Conservation (phyloP, 1,140 invertebrate species). For the Eciton burchellii region DNA sequence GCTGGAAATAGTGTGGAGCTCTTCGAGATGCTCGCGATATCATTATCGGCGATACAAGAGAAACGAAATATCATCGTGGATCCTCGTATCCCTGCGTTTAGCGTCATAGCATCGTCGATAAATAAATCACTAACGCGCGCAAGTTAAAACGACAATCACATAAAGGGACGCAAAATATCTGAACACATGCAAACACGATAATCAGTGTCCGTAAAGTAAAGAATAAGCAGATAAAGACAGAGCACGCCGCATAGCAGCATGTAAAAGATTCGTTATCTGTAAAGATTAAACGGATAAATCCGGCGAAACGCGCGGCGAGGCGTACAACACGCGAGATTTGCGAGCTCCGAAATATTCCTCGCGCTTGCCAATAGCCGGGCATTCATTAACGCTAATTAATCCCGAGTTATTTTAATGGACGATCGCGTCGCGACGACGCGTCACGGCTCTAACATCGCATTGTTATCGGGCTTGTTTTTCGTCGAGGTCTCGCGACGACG, state of each 20-base stretch:
- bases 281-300: neutral
- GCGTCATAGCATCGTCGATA: neutral
- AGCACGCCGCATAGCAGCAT: neutral
- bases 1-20: constrained; percentile 19
- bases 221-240: neutral
- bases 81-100: neutral
- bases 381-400: constrained; percentile 83
- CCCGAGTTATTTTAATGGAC: constrained; percentile 73
- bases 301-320: constrained; percentile 12
- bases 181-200: too few species aligned
- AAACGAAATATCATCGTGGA: neutral
- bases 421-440: neutral
- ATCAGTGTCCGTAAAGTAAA: too few species aligned
- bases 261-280: too few species aligned
- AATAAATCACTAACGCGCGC: neutral
- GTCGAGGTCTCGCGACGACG: neutral
- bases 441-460: constrained; percentile 17
- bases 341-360: constrained; percentile 71
- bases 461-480: constrained; percentile 63
- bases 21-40: neutral
- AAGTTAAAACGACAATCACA: neutral
- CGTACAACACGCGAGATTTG: constrained; percentile 11
- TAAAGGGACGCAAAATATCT: neutral
- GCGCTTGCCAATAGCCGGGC: constrained; percentile 78
- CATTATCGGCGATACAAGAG: too few species aligned